Conservation (phyloP, 1,140 invertebrate species). For the Pomacea maculata region DNA sequence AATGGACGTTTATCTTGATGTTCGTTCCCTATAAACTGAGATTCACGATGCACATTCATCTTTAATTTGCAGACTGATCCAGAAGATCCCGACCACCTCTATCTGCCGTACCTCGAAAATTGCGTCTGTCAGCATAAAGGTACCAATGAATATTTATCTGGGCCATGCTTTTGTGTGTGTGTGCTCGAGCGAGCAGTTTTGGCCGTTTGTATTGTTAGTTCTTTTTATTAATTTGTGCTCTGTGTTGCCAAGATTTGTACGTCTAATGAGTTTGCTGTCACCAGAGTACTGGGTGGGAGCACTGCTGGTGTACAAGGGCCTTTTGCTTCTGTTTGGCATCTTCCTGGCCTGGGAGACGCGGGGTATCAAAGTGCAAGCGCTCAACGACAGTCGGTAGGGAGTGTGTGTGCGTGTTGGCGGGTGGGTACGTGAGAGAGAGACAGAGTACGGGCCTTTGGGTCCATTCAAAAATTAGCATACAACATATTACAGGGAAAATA, state of each 20-base stretch:
- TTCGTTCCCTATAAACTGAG: too few species aligned
- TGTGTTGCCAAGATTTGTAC: background rate
- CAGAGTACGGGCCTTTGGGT: background rate
- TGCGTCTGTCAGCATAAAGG: slow-evolving; percentile 7
- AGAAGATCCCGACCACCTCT: slow-evolving; percentile 5
- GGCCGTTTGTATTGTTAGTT: background rate
- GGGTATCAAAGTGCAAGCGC: slow-evolving; percentile 40
- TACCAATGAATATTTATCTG: background rate
- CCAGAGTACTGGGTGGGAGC: slow-evolving; percentile 79
- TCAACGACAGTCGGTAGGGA: slow-evolving; percentile 42
- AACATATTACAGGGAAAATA: background rate
- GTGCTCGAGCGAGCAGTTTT: background rate
- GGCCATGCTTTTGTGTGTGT: background rate
- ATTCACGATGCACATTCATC: background rate
- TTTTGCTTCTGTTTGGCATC: slow-evolving; percentile 81
- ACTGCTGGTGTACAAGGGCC: slow-evolving; percentile 86
- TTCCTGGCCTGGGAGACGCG: slow-evolving; percentile 48
- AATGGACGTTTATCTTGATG: too few species aligned
- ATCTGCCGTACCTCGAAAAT: background rate
- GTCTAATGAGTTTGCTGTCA: background rate
- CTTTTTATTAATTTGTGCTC: background rate
- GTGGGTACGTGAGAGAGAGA: too few species aligned
- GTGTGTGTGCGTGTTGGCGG: too few species aligned
- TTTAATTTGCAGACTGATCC: slow-evolving; percentile 16
- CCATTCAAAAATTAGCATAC: background rate